These are phyloP conservation scores for Equus quagga DNA, from an alignment of 2,113 vertebrate species.

Conservation along the genomic window DNA sequence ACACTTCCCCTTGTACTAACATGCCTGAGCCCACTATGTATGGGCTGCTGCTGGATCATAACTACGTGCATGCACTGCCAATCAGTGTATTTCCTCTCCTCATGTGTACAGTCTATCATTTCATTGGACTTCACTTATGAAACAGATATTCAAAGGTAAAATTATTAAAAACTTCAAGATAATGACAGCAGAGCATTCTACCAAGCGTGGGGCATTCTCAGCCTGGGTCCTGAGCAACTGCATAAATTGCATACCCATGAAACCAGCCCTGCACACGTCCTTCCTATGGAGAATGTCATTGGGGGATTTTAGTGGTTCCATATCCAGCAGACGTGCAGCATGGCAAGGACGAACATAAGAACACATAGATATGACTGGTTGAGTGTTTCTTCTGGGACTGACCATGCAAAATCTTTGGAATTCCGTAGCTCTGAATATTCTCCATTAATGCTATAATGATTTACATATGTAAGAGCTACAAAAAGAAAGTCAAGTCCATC, in stretches of 20 bases:
- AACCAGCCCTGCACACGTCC: background rate
- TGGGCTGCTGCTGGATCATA: background rate
- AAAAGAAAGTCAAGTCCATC: background rate
- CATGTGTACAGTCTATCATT: background rate
- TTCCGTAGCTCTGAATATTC: background rate
- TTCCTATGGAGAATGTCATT: background rate
- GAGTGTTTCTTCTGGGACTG: background rate
- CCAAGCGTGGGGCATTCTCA: too few relatives aligned
- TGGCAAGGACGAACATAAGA: background rate
- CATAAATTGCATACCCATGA: background rate
- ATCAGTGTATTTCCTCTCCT: background rate
- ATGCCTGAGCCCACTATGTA: background rate
- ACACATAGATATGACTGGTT: background rate
- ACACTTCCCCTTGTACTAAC: too few relatives aligned
- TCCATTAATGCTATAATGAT: background rate
- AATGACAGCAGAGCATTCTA: too few relatives aligned
- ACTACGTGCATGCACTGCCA: background rate
- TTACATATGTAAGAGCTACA: background rate
- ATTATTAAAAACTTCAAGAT: too few relatives aligned
- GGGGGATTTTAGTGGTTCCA: background rate
- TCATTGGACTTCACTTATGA: background rate
- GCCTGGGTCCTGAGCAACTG: too few relatives aligned
- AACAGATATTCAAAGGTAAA: too few relatives aligned
- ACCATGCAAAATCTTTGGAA: background rate
- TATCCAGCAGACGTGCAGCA: background rate